Evolutionary conservation across 2,888 invertebrate species (phyloP), one percentile per base, ranked within the genome.

Genomic region (Drosophila differens): DNA sequence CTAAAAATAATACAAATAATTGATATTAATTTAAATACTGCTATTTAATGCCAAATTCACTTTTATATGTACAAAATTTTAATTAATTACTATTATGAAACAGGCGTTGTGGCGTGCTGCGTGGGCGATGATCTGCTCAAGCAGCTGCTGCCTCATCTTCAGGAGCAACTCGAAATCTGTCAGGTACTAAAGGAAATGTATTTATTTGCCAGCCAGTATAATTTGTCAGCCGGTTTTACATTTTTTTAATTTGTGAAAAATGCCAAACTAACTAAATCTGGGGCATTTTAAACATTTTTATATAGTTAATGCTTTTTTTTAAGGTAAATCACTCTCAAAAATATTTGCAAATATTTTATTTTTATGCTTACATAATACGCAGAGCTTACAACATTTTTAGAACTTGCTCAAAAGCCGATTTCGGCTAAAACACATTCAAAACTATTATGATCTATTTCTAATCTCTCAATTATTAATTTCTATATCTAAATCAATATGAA

Each of bases 141-240:
- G 85, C 98, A 98, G 92, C 94, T 99, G 30, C 93, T 99, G 35
- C 99, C 99, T 0, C 98, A 99, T 94, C 94, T 99, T 22, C 98
- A 99, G 93, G 99, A 99, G 92, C 99, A 99, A 92, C 94, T 99
- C 63, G 99, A 99, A 93, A 95, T 99, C 19, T 99, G 99, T 92
- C 99, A 99, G 79, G 79, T 79, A 80, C 32, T 66, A 16, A 3
- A 25, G 51, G 16, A 30, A 22, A 32, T n/a, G 2, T 22, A 39
- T 51, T 28, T 51, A 19, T 5, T 16, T 55, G 37, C 55, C 25
- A 32, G 55, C 19, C 3, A 37, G 9, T 30, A 25, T 28, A 28
- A 19, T 5, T 16, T 55, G 37, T 37, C 25, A 32, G 55, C 19
- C 3, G 28, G 9, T 30, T 41, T 12, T 1, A 14, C 14, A 44